Evolutionary conservation across 2,888 invertebrate genomes (phyloP).

Genomic region (Agrochola lota): DNA sequence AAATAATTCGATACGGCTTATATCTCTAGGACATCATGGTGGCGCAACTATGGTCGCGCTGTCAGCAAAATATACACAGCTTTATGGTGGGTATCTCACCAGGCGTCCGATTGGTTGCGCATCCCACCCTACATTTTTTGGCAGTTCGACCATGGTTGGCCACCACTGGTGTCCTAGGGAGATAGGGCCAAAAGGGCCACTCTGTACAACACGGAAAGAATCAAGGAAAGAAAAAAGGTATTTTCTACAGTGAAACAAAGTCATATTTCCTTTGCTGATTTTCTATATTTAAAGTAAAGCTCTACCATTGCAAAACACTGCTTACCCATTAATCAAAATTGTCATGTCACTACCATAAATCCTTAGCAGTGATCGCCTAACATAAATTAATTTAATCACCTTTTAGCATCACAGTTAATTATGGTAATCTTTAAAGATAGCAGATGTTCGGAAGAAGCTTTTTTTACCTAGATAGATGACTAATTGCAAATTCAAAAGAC

Average conservation of each 20-base stretch:
- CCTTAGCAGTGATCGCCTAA: conserved; percentile 9
- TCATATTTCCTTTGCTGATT: not conserved
- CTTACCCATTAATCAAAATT: conserved; percentile 3
- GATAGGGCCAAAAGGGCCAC: not conserved
- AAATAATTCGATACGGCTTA: not conserved
- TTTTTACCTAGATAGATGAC: conserved; percentile 8
- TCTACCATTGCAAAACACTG: not conserved
- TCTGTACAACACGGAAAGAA: not conserved
- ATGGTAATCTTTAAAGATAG: conserved; percentile 28
- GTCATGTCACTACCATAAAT: conserved; percentile 32
- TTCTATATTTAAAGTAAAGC: not conserved
- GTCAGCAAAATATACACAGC: no score
- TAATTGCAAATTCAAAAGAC: not conserved
- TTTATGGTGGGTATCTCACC: no score
- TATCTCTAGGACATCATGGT: no score
- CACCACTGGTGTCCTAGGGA: no score
- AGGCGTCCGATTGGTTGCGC: no score
- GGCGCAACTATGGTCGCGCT: no score
- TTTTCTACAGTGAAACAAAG: not conserved
- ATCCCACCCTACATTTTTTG: no score
- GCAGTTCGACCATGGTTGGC: no score
- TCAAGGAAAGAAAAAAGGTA: not conserved
- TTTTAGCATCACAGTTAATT: conserved; percentile 19
- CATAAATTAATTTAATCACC: conserved; percentile 35
- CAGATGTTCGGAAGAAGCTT: not conserved